A percentile compares a stretch with the other conserved stretches of the same genome.
phyloP scores from a whole-genome alignment of 2,888 invertebrate species.

The Athalia circularis region DNA sequence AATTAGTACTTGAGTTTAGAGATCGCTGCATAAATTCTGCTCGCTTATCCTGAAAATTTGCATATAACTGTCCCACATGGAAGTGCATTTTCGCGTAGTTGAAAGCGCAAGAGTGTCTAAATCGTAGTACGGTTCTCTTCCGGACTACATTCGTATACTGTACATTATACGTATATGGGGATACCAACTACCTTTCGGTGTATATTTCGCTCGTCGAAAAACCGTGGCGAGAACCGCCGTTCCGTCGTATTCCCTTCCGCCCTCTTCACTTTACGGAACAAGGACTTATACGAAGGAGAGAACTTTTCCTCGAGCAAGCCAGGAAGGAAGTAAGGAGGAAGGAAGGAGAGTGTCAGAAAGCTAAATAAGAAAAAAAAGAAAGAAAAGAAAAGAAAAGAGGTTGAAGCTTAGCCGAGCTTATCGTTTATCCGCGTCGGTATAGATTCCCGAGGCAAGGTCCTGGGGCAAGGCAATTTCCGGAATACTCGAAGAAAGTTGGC shows the following conservation, averaged over 20 bases:
- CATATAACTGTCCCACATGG: constrained; percentile 16
- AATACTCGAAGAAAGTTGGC: neutral
- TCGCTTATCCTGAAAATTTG: constrained; percentile 34
- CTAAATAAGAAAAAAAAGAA: neutral
- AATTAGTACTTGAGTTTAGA: constrained; percentile 29
- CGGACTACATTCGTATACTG: constrained; percentile 27
- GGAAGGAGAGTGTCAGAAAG: neutral
- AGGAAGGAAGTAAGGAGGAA: neutral
- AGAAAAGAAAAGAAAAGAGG: neutral
- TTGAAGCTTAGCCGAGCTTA: constrained; percentile 6
- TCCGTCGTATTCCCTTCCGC: neutral
- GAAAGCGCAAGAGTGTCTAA: neutral
- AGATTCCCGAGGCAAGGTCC: neutral
- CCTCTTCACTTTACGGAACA: neutral
- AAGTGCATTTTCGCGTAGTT: constrained; percentile 40
- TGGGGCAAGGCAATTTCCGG: neutral
- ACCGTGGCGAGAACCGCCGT: constrained; percentile 10
- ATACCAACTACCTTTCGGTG: too few species aligned
- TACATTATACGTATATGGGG: neutral
- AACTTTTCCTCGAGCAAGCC: constrained; percentile 13
- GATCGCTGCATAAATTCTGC: constrained; percentile 18
- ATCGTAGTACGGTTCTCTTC: neutral
- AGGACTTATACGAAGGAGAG: neutral
- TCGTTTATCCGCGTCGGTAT: constrained; percentile 7
- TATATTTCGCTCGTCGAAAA: constrained; percentile 3